phyloP scores from a whole-genome alignment of 2,888 invertebrate genomes.

The Lasioglossum zephyrum region DNA sequence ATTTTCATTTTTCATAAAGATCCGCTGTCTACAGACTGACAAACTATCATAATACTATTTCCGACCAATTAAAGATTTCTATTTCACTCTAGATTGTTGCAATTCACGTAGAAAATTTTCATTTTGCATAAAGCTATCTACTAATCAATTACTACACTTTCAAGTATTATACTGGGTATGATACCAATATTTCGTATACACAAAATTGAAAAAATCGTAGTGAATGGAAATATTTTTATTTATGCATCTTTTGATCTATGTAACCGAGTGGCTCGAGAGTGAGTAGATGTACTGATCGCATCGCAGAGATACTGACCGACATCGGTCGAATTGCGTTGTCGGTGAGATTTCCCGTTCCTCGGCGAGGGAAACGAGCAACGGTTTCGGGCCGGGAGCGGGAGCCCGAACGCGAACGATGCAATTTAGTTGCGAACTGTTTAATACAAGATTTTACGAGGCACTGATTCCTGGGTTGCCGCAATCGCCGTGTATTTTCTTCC shows the following conservation, averaged over 20 bases:
- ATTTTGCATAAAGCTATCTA: too few relatives aligned
- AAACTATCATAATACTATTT: too few relatives aligned
- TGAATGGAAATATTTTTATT: not conserved
- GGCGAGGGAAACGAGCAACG: slow-evolving; percentile 9
- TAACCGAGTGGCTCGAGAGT: not conserved
- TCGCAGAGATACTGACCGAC: not conserved
- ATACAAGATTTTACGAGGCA: slow-evolving; percentile 67
- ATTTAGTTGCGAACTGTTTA: slow-evolving; percentile 71
- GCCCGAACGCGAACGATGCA: slow-evolving; percentile 37
- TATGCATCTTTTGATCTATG: not conserved
- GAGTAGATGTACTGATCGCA: not conserved
- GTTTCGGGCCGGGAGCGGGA: slow-evolving; percentile 35
- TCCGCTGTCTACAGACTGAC: too few relatives aligned
- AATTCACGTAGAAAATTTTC: too few relatives aligned
- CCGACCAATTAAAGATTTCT: too few relatives aligned
- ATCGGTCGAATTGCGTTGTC: slow-evolving; percentile 19
- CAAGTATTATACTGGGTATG: too few relatives aligned
- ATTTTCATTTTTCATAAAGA: too few relatives aligned
- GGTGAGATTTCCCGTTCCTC: slow-evolving; percentile 2
- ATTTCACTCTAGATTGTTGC: too few relatives aligned
- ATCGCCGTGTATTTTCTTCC: slow-evolving; percentile 65
- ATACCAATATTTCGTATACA: too few relatives aligned
- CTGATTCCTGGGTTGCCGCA: slow-evolving; percentile 65
- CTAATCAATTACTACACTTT: too few relatives aligned
- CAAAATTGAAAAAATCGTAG: too few relatives aligned